Conservation (phyloP, 2,888 invertebrate genomes). For the Monochamus alternatus region DNA sequence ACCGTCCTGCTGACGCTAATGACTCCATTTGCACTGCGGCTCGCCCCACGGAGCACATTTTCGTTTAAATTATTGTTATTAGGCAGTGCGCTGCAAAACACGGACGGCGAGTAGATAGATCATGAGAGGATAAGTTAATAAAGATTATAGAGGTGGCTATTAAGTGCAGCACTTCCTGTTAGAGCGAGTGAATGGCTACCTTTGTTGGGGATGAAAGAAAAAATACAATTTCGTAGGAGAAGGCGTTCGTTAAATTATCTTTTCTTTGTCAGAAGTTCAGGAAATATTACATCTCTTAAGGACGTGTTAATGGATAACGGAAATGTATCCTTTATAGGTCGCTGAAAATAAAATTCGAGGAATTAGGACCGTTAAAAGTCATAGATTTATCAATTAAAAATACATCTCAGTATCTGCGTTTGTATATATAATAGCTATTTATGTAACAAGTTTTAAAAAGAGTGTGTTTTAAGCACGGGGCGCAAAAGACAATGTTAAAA, state of each 20-base stretch:
- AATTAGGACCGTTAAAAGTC: no score
- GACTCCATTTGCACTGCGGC: conserved; percentile 48
- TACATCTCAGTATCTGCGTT: no score
- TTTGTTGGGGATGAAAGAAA: background rate
- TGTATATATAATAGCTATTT: no score
- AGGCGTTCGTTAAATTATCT: background rate
- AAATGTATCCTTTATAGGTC: background rate
- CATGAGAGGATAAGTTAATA: conserved; percentile 27
- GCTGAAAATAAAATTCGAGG: no score
- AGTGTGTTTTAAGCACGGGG: no score
- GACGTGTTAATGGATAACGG: background rate
- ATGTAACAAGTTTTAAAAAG: no score
- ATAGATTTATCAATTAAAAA: no score
- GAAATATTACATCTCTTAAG: background rate
- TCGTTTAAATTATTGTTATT: conserved; percentile 43
- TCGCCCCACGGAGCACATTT: conserved; percentile 41
- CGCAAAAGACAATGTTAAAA: no score
- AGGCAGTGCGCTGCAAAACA: conserved; percentile 25
- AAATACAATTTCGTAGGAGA: conserved; percentile 6
- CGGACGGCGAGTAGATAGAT: conserved; percentile 28
- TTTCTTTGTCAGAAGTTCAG: background rate
- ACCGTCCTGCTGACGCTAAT: conserved; percentile 48
- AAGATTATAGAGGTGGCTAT: conserved; percentile 28
- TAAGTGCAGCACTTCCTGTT: conserved; percentile 8
- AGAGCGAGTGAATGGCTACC: conserved; percentile 6